phyloP scores from a whole-genome alignment of 2,888 invertebrate species.

The Drosophila kambysellisi region DNA sequence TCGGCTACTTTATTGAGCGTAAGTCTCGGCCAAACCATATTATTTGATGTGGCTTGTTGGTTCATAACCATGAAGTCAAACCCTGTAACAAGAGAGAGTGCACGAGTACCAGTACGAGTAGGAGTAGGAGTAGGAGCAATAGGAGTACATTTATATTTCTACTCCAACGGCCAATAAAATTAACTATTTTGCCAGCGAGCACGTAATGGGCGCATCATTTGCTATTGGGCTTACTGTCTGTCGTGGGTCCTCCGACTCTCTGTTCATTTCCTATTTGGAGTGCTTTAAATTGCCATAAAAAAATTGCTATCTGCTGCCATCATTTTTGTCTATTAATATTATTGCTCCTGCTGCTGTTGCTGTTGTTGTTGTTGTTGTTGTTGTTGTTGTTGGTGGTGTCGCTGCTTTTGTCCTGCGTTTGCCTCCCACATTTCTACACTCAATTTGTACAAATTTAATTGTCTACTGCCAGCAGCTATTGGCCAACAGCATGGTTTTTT shows the following conservation, averaged over 20 bases:
- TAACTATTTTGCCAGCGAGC: conserved; percentile 72
- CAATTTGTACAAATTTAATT: conserved; percentile 81
- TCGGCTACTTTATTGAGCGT: conserved; percentile 80
- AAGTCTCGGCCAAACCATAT: conserved; percentile 64
- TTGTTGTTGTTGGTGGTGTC: too few species aligned
- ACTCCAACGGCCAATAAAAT: conserved; percentile 72
- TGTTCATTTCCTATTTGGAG: conserved; percentile 67
- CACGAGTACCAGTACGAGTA: conserved; percentile 15
- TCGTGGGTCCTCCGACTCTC: background rate
- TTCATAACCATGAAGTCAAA: conserved; percentile 69
- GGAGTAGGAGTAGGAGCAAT: conserved; percentile 17
- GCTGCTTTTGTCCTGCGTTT: conserved; percentile 42
- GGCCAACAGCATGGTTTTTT: conserved; percentile 27
- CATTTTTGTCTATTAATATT: conserved; percentile 46
- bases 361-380: conserved; percentile 8
- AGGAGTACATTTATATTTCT: conserved; percentile 68
- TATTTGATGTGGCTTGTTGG: conserved; percentile 73
- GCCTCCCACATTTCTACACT: conserved; percentile 74
- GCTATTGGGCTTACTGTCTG: conserved; percentile 40
- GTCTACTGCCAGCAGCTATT: conserved; percentile 62
- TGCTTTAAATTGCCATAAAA: conserved; percentile 78
- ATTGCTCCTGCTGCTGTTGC: conserved; percentile 13
- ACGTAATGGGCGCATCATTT: conserved; percentile 77
- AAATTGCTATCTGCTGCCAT: conserved; percentile 70
- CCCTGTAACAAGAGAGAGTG: background rate